Evolutionary conservation across 2,888 invertebrate species (phyloP).

Genomic region (Rhogogaster chlorosoma): DNA sequence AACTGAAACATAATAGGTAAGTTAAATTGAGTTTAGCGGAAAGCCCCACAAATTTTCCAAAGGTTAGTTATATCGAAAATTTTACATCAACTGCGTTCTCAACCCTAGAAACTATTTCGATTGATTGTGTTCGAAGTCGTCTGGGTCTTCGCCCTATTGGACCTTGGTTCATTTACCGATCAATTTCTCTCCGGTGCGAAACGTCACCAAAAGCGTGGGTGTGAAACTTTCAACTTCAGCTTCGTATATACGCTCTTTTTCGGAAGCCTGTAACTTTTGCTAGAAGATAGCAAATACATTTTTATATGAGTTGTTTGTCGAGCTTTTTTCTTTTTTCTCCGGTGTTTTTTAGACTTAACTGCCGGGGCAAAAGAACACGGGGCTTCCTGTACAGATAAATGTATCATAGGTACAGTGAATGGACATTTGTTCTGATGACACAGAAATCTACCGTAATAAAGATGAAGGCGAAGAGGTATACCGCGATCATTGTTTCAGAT

Average conservation of each 20-base stretch:
- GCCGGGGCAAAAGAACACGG: neutral
- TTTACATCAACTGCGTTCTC: neutral
- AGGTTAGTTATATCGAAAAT: neutral
- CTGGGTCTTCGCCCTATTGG: neutral
- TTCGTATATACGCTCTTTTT: neutral
- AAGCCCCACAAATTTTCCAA: too few species aligned
- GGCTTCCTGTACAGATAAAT: neutral
- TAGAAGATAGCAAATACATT: neutral
- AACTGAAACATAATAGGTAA: constrained; percentile 75
- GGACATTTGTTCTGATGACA: neutral
- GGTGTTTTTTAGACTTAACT: neutral
- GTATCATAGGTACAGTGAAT: neutral
- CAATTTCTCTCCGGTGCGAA: neutral
- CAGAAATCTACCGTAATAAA: neutral
- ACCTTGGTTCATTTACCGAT: neutral
- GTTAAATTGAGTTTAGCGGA: neutral
- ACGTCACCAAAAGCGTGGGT: neutral
- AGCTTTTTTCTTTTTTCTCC: neutral
- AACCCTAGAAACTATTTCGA: neutral
- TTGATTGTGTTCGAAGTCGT: neutral
- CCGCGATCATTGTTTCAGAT: neutral
- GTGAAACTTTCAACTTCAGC: neutral
- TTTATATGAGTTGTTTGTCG: neutral
- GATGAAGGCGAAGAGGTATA: neutral
- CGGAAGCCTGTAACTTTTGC: too few species aligned